Percentiles rank a stretch among this genome's conserved stretches.
Evolutionary conservation across 2,888 invertebrate genomes (phyloP).

Genomic region (Brachyptera putata): DNA sequence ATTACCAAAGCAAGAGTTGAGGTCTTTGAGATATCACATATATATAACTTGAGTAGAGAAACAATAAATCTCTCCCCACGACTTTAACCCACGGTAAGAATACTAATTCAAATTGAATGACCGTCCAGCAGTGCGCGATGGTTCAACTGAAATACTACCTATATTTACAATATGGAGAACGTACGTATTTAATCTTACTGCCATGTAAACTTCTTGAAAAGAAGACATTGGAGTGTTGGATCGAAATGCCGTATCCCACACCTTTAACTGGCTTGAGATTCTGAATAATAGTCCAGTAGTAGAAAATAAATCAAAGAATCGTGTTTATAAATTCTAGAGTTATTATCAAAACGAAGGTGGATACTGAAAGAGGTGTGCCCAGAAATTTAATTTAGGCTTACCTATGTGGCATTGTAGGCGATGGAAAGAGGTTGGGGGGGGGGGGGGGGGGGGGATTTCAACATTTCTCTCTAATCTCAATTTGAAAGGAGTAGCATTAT

Average conservation of each 20-base stretch:
- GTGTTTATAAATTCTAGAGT: slow-evolving; percentile 2
- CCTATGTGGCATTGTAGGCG: too few species aligned
- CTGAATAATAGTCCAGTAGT: slow-evolving; percentile 3
- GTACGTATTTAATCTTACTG: slow-evolving; percentile 11
- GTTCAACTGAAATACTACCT: too few species aligned
- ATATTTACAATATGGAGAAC: slow-evolving; percentile 16
- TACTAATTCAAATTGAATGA: slow-evolving; percentile 6
- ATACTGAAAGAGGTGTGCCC: neutral
- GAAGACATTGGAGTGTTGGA: slow-evolving; percentile 16
- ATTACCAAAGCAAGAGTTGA: too few species aligned
- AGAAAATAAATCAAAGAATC: neutral
- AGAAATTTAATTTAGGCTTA: too few species aligned
- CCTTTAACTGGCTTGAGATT: neutral
- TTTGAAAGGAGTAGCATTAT: too few species aligned
- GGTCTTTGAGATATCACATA: too few species aligned
- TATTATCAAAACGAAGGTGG: too few species aligned
- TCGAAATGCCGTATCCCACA: slow-evolving; percentile 14
- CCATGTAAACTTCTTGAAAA: slow-evolving; percentile 18
- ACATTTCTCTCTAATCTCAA: neutral
- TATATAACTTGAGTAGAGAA: neutral
- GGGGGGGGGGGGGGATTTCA: neutral
- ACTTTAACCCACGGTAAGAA: neutral
- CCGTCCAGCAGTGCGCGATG: too few species aligned
- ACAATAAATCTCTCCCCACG: slow-evolving; percentile 7
- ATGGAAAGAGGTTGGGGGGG: neutral